A percentile compares a stretch with the other conserved stretches of the same genome.
phyloP scores from a whole-genome alignment of 2,113 vertebrate genomes.

The Otocyon megalotis region DNA sequence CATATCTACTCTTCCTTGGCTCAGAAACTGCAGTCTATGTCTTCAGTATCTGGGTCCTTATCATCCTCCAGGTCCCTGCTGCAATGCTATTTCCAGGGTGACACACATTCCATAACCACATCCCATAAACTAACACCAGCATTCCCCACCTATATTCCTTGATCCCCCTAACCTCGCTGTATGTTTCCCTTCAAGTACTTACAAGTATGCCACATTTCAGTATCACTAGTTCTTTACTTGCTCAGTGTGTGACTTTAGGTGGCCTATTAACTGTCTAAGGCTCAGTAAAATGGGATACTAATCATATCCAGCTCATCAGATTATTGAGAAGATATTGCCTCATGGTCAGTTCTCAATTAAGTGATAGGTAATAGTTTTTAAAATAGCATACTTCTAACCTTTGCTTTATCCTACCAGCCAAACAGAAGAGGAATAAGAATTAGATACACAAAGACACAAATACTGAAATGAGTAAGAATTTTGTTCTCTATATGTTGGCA shows the following conservation, averaged over 20 bases:
- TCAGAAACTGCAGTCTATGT: background rate
- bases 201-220: background rate
- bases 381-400: background rate
- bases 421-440: background rate
- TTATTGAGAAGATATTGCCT: background rate
- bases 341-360: background rate
- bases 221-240: background rate
- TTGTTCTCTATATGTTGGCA: background rate
- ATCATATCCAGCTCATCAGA: background rate
- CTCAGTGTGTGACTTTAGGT: background rate
- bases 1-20: background rate
- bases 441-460: background rate
- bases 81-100: fast-evolving
- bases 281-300: background rate
- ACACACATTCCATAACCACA: background rate
- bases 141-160: fast-evolving
- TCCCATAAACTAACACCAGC: too few species aligned
- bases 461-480: background rate
- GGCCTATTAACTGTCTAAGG: background rate
- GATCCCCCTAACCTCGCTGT: too few species aligned
- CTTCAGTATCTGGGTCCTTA: background rate
- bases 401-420: background rate
- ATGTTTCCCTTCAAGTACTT: background rate
- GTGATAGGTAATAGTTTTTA: background rate
- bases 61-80: background rate